A percentile compares a stretch with the other conserved stretches of the same genome.
Conservation (phyloP, 2,888 invertebrate genomes). For the Notodonta ziczac region DNA sequence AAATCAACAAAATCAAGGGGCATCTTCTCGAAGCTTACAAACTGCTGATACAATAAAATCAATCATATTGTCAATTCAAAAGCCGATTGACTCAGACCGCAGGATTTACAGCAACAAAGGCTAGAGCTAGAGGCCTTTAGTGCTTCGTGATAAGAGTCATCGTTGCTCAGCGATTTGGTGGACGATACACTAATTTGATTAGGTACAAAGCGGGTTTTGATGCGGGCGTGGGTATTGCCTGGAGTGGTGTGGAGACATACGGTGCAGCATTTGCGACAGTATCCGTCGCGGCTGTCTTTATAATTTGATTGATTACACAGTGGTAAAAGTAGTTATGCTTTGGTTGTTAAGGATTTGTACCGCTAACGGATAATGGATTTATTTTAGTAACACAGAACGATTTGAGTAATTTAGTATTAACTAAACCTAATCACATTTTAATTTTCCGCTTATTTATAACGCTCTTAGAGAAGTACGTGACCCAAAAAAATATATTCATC, state of each 20-base stretch:
- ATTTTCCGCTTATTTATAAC: no score
- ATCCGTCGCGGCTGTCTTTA: slow-evolving; percentile 16
- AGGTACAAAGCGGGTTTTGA: slow-evolving; percentile 39
- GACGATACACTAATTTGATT: slow-evolving; percentile 48
- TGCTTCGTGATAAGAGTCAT: slow-evolving; percentile 3
- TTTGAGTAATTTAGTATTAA: no score
- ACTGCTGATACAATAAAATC: slow-evolving; percentile 36
- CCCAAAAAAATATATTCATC: no score
- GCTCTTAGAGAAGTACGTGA: no score
- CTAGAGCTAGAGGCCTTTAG: slow-evolving; percentile 9
- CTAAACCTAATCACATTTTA: no score
- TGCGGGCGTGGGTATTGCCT: slow-evolving; percentile 42
- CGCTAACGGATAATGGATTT: no score
- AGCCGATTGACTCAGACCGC: slow-evolving; percentile 15
- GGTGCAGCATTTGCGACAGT: slow-evolving; percentile 20
- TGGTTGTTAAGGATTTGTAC: no score
- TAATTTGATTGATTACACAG: slow-evolving; percentile 29
- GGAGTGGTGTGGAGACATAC: slow-evolving; percentile 20
- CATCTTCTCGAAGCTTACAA: neutral
- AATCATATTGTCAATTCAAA: slow-evolving; percentile 37
- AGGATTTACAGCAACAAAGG: slow-evolving; percentile 14
- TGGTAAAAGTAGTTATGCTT: slow-evolving; percentile 23
- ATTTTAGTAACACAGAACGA: no score
- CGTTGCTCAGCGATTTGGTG: slow-evolving; percentile 6
- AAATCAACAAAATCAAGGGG: neutral